Conservation (phyloP, 2,797 vertebrate genomes). For the Enteromius fasciolatus region DNA sequence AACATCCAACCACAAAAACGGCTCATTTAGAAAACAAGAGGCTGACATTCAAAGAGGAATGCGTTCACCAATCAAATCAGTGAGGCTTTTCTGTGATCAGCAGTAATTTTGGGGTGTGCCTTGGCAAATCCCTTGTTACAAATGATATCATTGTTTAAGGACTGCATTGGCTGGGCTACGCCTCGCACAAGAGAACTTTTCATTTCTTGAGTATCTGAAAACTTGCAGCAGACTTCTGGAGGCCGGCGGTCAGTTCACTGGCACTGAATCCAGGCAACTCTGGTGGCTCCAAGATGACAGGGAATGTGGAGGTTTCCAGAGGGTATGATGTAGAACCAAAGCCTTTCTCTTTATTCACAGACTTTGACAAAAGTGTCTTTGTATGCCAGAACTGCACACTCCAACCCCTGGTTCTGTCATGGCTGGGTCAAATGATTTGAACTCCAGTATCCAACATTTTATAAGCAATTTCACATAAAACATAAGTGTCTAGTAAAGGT, state of each 20-base stretch:
- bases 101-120: constrained; percentile 63
- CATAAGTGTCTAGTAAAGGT: background rate
- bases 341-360: constrained; percentile 59
- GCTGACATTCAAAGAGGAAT: constrained; percentile 16
- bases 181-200: constrained; percentile 60
- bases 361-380: constrained; percentile 67
- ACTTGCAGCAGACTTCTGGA: constrained; percentile 52
- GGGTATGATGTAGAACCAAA: constrained; percentile 59
- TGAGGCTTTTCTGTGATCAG: constrained; percentile 64
- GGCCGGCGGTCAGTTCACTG: constrained; percentile 44
- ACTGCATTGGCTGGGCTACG: constrained; percentile 55
- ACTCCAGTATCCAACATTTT: background rate
- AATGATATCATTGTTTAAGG: constrained; percentile 63
- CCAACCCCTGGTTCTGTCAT: constrained; percentile 46
- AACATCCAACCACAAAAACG: constrained; percentile 24
- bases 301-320: constrained; percentile 61
- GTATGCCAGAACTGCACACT: constrained; percentile 50
- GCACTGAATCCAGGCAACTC: constrained; percentile 57
- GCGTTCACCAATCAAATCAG: constrained; percentile 59
- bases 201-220: constrained; percentile 58
- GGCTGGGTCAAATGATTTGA: background rate
- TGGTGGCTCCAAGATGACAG: constrained; percentile 47
- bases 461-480: background rate
- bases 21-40: background rate
- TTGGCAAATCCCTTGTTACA: constrained; percentile 56